Percentiles rank a stretch among this genome's conserved stretches.
These are phyloP conservation scores for Octodon degus DNA, from an alignment of 2,113 vertebrate genomes.

Conservation along the genomic window DNA sequence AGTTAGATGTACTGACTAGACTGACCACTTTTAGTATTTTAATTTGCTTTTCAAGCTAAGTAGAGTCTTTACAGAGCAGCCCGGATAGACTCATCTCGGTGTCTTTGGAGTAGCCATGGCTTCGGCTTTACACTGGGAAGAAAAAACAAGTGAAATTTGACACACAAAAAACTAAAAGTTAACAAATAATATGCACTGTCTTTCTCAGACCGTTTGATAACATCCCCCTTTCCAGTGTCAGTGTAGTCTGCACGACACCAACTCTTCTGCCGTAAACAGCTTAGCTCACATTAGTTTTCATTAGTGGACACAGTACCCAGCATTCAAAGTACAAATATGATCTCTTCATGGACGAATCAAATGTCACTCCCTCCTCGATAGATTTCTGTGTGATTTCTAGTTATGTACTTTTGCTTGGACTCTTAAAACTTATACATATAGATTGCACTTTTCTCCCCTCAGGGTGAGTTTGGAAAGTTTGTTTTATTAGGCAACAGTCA, in stretches of 20 bases:
- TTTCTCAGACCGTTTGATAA: slow-evolving; percentile 11
- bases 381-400: slow-evolving; percentile 21
- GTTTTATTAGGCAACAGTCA: slow-evolving; percentile 70
- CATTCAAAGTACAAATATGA: slow-evolving; percentile 31
- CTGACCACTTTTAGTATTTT: background rate
- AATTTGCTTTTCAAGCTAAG: slow-evolving; percentile 13
- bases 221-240: background rate
- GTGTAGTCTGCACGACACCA: background rate
- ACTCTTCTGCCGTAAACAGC: slow-evolving; percentile 2
- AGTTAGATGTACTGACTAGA: background rate
- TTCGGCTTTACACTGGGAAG: background rate
- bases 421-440: slow-evolving; percentile 59
- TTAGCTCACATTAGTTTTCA: slow-evolving; percentile 48
- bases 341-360: slow-evolving; percentile 50
- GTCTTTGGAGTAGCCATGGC: background rate
- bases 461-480: slow-evolving; percentile 70
- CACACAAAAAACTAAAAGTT: slow-evolving; percentile 50
- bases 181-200: background rate
- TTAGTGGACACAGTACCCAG: slow-evolving; percentile 1
- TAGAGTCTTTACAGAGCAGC: background rate
- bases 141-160: background rate
- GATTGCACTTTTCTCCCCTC: background rate
- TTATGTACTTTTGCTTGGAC: background rate
- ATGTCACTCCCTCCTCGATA: background rate
- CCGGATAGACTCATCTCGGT: background rate